phyloP scores from a whole-genome alignment of 2,113 vertebrate genomes.

The Cephalopterus ornatus region DNA sequence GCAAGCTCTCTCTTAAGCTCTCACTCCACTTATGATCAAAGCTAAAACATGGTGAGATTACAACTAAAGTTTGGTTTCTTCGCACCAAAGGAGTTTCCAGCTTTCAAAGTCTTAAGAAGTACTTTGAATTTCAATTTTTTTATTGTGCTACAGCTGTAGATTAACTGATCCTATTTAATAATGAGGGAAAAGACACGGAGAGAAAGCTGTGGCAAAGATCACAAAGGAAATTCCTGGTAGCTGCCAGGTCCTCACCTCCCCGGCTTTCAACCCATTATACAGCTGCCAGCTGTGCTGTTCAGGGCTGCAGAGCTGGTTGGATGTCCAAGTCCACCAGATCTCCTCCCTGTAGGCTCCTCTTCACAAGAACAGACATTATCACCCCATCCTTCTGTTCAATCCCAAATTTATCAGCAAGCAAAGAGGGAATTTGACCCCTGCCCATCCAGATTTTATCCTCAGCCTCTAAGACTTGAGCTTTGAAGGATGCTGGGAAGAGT shows the following conservation, averaged over 20 bases:
- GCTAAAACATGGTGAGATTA: background rate
- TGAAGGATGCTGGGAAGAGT: background rate
- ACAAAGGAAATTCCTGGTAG: background rate
- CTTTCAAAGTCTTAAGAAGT: background rate
- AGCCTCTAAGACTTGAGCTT: background rate
- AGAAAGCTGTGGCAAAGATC: background rate
- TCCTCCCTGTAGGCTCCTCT: background rate
- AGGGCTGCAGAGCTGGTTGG: background rate
- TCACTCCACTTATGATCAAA: background rate
- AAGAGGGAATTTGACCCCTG: background rate
- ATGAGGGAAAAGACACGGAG: background rate
- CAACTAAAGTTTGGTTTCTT: background rate
- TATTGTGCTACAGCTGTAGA: background rate
- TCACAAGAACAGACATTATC: background rate
- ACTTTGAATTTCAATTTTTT: background rate
- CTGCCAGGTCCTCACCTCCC: background rate
- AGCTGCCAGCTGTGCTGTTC: background rate
- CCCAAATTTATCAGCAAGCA: background rate
- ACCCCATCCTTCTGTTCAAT: background rate
- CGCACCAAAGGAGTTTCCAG: background rate
- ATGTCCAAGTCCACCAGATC: background rate
- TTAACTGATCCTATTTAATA: background rate
- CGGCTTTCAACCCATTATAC: background rate
- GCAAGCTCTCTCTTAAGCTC: background rate
- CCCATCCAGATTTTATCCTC: background rate